Evolutionary conservation across 1,140 invertebrate species (phyloP).

Genomic region (Dufourea novaeangliae): DNA sequence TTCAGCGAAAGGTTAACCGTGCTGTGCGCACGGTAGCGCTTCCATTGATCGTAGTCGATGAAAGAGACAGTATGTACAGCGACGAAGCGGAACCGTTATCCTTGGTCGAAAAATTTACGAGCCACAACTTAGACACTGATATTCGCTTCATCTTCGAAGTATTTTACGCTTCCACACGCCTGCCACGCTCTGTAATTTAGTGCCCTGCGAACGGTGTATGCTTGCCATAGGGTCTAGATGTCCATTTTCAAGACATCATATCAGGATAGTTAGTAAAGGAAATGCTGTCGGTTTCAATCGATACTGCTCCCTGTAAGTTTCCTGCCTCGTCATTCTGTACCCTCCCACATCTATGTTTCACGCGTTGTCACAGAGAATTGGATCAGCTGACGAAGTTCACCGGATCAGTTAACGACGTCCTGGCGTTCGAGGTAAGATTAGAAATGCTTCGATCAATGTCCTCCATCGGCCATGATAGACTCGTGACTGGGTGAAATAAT

Average conservation of each 20-base stretch:
- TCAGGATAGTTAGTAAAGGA: too few relatives aligned
- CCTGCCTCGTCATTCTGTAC: neutral
- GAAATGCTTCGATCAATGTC: neutral
- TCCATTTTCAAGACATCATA: too few relatives aligned
- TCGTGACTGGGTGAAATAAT: constrained; percentile 20
- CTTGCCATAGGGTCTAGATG: too few relatives aligned
- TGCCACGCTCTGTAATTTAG: neutral
- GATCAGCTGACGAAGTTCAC: neutral
- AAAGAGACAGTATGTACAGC: neutral
- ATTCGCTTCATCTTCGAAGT: neutral
- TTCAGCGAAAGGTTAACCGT: neutral
- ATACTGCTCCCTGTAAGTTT: neutral
- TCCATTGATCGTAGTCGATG: constrained; percentile 29
- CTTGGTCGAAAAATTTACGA: constrained; percentile 15
- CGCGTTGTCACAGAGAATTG: neutral
- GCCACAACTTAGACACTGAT: neutral
- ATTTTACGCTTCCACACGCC: neutral
- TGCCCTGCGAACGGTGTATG: neutral
- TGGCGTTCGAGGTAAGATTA: constrained; percentile 21
- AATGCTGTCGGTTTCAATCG: neutral
- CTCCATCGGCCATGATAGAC: neutral
- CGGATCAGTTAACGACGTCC: neutral
- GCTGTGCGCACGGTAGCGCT: neutral
- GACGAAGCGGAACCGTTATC: neutral
- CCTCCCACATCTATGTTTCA: neutral